Conservation (phyloP, 2,888 invertebrate genomes). For the Macrosiphum euphorbiae region DNA sequence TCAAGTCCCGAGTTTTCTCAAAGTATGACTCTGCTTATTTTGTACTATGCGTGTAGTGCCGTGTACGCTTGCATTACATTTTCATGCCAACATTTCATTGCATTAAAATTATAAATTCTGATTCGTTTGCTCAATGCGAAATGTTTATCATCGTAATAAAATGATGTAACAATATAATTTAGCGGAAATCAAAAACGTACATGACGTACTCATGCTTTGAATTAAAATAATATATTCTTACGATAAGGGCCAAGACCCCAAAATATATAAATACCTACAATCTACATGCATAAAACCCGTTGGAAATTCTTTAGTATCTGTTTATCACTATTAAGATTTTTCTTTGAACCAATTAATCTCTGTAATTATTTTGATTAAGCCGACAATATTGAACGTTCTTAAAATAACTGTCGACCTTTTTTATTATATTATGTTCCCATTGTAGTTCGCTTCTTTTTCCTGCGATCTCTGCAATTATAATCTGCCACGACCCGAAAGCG, state of each 20-base stretch:
- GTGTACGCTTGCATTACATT: background rate
- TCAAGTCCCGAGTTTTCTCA: background rate
- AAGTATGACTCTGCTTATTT: background rate
- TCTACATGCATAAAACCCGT: background rate
- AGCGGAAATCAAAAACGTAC: background rate
- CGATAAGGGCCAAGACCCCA: no score
- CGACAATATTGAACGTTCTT: background rate
- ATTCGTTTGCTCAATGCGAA: background rate
- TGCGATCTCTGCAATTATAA: background rate
- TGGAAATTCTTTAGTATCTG: background rate
- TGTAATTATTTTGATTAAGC: slow-evolving; percentile 3
- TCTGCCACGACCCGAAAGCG: slow-evolving; percentile 12
- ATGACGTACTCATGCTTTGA: background rate
- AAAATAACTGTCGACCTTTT: background rate
- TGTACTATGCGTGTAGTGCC: background rate
- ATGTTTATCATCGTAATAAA: background rate
- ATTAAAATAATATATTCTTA: background rate
- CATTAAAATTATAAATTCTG: background rate
- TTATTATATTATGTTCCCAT: background rate
- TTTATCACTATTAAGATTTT: background rate
- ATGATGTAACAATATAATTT: background rate
- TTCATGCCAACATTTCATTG: background rate
- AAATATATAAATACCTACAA: background rate
- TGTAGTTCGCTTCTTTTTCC: background rate
- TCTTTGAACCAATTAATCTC: background rate